Percentiles rank a stretch among this genome's conserved stretches.
Conservation (phyloP, 1,140 invertebrate species). For the Zaprionus tsacasi region DNA sequence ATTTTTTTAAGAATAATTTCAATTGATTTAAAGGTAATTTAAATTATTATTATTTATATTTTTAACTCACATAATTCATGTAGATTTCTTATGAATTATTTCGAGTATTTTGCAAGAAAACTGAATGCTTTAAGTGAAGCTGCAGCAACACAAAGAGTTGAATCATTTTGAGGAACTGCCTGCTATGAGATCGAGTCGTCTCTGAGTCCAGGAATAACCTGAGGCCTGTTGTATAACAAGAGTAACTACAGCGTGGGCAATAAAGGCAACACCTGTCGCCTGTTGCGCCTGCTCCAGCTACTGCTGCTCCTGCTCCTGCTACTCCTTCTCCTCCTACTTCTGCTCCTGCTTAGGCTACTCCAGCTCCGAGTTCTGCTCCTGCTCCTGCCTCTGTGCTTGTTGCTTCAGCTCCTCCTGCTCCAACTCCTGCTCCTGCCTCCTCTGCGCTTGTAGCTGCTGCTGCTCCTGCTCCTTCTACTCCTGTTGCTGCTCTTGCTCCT, state of each 20-base stretch:
- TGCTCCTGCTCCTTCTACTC: neutral
- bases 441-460: slow-evolving; percentile 12
- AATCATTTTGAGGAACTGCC: neutral
- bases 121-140: too few relatives aligned
- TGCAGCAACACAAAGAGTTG: too few relatives aligned
- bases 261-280: slow-evolving; percentile 62
- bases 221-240: neutral
- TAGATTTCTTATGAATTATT: too few relatives aligned
- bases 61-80: too few relatives aligned
- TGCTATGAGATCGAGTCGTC: neutral
- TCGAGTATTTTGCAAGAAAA: too few relatives aligned
- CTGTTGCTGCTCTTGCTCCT: neutral
- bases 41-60: too few relatives aligned
- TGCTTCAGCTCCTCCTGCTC: neutral
- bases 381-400: slow-evolving; percentile 1
- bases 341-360: slow-evolving; percentile 28
- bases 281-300: slow-evolving; percentile 24
- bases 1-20: too few relatives aligned
- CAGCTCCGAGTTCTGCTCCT: neutral
- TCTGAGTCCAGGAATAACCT: neutral
- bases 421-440: neutral
- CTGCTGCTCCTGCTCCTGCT: neutral
- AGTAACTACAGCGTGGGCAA: neutral
- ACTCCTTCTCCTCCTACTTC: neutral
- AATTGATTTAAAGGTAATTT: too few relatives aligned